Evolutionary conservation across 2,113 vertebrate species (phyloP).

Genomic region (Sturnira hondurensis): DNA sequence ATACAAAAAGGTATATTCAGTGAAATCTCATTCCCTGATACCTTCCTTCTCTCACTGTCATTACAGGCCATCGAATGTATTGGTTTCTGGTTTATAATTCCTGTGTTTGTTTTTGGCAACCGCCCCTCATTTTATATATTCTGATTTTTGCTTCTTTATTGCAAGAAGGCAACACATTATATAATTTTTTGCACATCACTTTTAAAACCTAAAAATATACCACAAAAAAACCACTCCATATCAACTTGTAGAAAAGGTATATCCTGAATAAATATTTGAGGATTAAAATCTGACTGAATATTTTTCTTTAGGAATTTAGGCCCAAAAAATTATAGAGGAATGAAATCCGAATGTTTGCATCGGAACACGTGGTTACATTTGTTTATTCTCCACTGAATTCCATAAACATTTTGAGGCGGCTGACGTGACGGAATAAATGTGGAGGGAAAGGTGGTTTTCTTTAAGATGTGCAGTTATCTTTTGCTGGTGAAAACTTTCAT

Average conservation of each 20-base stretch:
- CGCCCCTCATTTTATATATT: background rate
- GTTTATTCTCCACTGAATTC: background rate
- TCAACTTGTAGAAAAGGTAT: background rate
- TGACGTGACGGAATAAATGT: background rate
- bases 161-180: background rate
- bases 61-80: background rate
- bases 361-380: background rate
- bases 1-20: background rate
- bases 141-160: background rate
- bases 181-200: background rate
- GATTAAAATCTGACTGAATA: background rate
- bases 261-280: background rate
- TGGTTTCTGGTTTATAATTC: constrained; percentile 1
- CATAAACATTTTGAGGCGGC: background rate
- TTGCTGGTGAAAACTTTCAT: background rate
- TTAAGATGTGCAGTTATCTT: background rate
- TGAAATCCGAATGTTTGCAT: background rate
- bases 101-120: background rate
- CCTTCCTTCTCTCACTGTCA: background rate
- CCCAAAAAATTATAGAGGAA: background rate
- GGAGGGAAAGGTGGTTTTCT: background rate
- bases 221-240: background rate
- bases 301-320: background rate
- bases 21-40: background rate
- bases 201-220: background rate